These are phyloP conservation scores for Menidia menidia DNA, from an alignment of 2,797 vertebrate genomes.

Conservation along the genomic window DNA sequence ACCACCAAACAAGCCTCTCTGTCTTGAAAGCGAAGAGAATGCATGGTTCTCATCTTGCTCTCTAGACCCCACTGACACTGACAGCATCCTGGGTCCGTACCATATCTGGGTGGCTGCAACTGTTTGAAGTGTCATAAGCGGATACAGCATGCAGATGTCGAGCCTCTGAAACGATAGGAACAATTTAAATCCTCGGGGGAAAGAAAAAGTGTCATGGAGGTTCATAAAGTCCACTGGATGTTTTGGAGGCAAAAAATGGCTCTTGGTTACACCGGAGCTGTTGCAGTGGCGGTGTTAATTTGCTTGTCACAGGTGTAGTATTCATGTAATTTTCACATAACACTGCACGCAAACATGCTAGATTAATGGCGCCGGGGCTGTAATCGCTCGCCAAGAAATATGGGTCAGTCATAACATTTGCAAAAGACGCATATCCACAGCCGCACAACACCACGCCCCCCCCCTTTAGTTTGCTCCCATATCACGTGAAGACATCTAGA, in stretches of 20 bases:
- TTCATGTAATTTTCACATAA: slow-evolving; percentile 33
- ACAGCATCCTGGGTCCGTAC: slow-evolving; percentile 70
- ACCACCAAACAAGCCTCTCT: slow-evolving; percentile 56
- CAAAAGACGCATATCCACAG: slow-evolving; percentile 18
- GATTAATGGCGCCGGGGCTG: slow-evolving; percentile 33
- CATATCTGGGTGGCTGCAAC: slow-evolving; percentile 37
- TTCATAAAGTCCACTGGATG: slow-evolving; percentile 33
- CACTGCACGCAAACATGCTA: slow-evolving; percentile 44
- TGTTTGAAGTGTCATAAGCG: slow-evolving; percentile 70
- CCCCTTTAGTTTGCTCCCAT: slow-evolving; percentile 18
- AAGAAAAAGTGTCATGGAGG: slow-evolving; percentile 32
- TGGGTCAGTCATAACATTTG: slow-evolving; percentile 32
- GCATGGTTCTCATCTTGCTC: slow-evolving; percentile 63
- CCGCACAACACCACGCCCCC: slow-evolving; percentile 3
- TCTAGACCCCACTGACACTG: slow-evolving; percentile 65
- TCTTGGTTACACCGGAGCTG: slow-evolving; percentile 31
- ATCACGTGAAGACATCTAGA: slow-evolving; percentile 65
- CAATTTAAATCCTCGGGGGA: slow-evolving; percentile 55
- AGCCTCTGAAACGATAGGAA: slow-evolving; percentile 74
- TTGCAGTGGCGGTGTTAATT: slow-evolving; percentile 13
- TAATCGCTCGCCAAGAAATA: slow-evolving; percentile 63
- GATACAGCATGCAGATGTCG: slow-evolving; percentile 74
- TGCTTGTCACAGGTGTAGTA: slow-evolving; percentile 13
- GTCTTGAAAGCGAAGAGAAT: slow-evolving; percentile 58
- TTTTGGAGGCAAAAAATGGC: slow-evolving; percentile 27